A percentile compares a stretch with the other conserved stretches of the same genome.
phyloP scores from a whole-genome alignment of 2,888 invertebrate genomes.

The Sisyra terminalis region DNA sequence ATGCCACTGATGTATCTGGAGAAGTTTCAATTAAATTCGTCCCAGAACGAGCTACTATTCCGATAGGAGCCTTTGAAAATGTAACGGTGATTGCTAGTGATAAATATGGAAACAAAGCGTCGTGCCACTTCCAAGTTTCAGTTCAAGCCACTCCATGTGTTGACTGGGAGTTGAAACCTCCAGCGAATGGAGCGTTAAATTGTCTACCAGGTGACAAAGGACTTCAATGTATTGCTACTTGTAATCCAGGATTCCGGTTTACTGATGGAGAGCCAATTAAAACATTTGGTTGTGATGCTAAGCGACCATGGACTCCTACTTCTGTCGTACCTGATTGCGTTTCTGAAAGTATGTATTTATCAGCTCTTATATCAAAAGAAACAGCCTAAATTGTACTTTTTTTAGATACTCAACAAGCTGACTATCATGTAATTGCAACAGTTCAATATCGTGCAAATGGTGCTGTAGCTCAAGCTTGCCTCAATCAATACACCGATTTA shows the following conservation, averaged over 20 bases:
- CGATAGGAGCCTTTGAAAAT: slow-evolving; percentile 77
- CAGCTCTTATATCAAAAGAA: too few relatives aligned
- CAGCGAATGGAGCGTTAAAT: slow-evolving; percentile 76
- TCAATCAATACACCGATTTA: slow-evolving; percentile 71
- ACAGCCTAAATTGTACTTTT: slow-evolving; percentile 7
- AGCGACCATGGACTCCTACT: slow-evolving; percentile 70
- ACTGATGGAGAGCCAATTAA: slow-evolving; percentile 81
- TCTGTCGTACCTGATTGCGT: slow-evolving; percentile 91
- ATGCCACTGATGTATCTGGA: slow-evolving; percentile 76
- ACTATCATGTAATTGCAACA: slow-evolving; percentile 76
- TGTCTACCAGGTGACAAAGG: slow-evolving; percentile 71
- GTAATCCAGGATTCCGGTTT: slow-evolving; percentile 75
- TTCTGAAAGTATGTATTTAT: slow-evolving; percentile 49
- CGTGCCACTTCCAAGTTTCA: slow-evolving; percentile 84
- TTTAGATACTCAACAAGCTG: slow-evolving; percentile 81
- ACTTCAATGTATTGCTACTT: slow-evolving; percentile 77
- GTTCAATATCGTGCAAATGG: slow-evolving; percentile 81
- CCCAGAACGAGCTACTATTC: slow-evolving; percentile 70
- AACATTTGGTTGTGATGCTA: slow-evolving; percentile 69
- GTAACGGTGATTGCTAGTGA: slow-evolving; percentile 82
- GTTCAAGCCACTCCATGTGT: slow-evolving; percentile 90
- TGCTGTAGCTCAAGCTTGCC: slow-evolving; percentile 68
- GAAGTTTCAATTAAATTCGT: slow-evolving; percentile 69
- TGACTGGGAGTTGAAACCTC: slow-evolving; percentile 83
- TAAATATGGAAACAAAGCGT: slow-evolving; percentile 72